phyloP scores from a whole-genome alignment of 1,140 invertebrate genomes.

The Phortica variegata region DNA sequence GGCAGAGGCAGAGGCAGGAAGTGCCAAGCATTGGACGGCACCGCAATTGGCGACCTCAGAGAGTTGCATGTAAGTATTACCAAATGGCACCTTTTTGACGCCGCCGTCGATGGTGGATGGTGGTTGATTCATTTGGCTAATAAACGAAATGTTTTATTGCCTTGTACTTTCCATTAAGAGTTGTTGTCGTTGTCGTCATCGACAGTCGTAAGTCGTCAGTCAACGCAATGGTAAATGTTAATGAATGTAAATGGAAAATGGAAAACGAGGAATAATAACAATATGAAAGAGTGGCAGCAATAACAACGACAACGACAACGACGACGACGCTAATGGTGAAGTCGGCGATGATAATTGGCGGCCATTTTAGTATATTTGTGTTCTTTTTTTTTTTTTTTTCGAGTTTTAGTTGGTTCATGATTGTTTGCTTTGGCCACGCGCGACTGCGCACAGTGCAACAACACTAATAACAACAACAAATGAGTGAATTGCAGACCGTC shows the following conservation, averaged over 20 bases:
- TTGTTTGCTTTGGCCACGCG: constrained; percentile 30
- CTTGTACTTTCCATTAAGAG: constrained; percentile 14
- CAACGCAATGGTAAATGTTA: no score
- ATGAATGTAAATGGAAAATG: constrained; percentile 24
- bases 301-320: constrained; percentile 1
- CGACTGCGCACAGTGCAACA: constrained; percentile 23
- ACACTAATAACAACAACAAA: constrained; percentile 10
- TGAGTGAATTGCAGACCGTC: constrained; percentile 9
- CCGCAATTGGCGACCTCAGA: no score
- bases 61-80: no score
- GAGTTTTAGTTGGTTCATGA: constrained; percentile 6
- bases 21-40: no score
- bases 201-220: no score
- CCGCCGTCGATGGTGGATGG: constrained; percentile 1
- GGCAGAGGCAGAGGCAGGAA: background rate
- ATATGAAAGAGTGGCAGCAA: background rate
- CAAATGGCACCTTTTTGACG: background rate
- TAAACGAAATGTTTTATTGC: constrained; percentile 50
- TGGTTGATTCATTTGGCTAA: constrained; percentile 21
- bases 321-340: constrained; percentile 34
- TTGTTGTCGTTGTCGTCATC: no score
- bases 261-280: background rate
- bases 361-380: constrained; percentile 35
- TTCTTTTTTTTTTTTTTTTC: constrained; percentile 15
- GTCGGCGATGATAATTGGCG: constrained; percentile 44